These are phyloP conservation scores for Nomia melanderi DNA, from an alignment of 1,140 invertebrate genomes.

Conservation along the genomic window DNA sequence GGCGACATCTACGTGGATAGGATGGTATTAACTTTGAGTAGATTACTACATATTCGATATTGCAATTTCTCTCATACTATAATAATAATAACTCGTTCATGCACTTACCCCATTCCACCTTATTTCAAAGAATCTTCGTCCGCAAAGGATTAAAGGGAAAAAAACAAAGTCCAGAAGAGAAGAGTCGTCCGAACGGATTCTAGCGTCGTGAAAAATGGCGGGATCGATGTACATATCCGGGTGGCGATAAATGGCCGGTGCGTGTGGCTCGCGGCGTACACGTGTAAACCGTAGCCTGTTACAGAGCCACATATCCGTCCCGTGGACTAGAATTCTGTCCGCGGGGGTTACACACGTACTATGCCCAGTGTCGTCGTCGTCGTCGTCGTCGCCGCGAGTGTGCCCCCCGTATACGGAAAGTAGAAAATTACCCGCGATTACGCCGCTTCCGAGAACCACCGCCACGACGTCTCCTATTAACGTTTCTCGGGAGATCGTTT, in stretches of 20 bases:
- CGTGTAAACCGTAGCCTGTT: slow-evolving; percentile 25
- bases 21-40: too few relatives aligned
- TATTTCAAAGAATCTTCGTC: too few relatives aligned
- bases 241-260: slow-evolving; percentile 12
- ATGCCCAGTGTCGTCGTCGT: not conserved
- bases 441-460: slow-evolving; percentile 48
- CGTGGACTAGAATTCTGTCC: slow-evolving; percentile 8
- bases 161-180: too few relatives aligned
- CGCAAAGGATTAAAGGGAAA: too few relatives aligned
- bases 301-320: slow-evolving; percentile 7
- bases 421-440: slow-evolving; percentile 62
- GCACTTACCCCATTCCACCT: too few relatives aligned
- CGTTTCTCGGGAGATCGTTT: slow-evolving; percentile 37
- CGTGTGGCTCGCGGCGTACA: not conserved
- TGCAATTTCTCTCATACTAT: too few relatives aligned
- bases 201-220: not conserved
- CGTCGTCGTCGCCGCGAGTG: not conserved
- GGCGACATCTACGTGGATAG: too few relatives aligned
- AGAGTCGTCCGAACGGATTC: too few relatives aligned
- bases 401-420: slow-evolving; percentile 48
- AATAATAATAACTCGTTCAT: too few relatives aligned
- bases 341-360: slow-evolving; percentile 6
- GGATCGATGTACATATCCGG: not conserved
- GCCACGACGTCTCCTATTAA: slow-evolving; percentile 32
- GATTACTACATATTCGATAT: too few relatives aligned